Evolutionary conservation across 2,113 vertebrate genomes (phyloP).

Genomic region (Nestor notabilis): DNA sequence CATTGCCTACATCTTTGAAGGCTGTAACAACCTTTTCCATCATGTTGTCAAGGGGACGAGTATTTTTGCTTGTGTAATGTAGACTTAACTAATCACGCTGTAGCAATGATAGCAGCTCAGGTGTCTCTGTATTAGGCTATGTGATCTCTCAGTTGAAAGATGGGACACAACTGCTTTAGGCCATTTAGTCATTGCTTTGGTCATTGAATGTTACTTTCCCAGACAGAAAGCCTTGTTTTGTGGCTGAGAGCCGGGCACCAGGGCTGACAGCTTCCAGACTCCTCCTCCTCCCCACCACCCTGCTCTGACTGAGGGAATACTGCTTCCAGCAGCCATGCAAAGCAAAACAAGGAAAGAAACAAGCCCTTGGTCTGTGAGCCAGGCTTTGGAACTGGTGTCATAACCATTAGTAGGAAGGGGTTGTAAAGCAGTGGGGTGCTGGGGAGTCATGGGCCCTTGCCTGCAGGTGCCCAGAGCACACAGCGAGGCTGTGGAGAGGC

Average conservation of each 20-base stretch:
- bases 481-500: not conserved
- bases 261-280: not conserved
- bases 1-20: not conserved
- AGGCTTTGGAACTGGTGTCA: not conserved
- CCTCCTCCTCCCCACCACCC: not conserved
- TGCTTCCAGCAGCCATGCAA: not conserved
- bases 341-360: not conserved
- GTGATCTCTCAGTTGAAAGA: not conserved
- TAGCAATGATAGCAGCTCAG: not conserved
- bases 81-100: not conserved
- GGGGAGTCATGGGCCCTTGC: not conserved
- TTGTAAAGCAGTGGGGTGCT: not conserved
- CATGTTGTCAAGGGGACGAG: rapidly evolving
- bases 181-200: not conserved
- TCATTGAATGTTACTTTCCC: not conserved
- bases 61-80: not conserved
- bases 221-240: not conserved
- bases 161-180: not conserved
- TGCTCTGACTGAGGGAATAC: not conserved
- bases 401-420: not conserved
- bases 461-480: not conserved
- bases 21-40: not conserved
- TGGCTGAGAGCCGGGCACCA: not conserved
- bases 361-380: not conserved
- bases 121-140: not conserved